Conservation (phyloP, 2,797 vertebrate species). For the Moxostoma hubbsi region DNA sequence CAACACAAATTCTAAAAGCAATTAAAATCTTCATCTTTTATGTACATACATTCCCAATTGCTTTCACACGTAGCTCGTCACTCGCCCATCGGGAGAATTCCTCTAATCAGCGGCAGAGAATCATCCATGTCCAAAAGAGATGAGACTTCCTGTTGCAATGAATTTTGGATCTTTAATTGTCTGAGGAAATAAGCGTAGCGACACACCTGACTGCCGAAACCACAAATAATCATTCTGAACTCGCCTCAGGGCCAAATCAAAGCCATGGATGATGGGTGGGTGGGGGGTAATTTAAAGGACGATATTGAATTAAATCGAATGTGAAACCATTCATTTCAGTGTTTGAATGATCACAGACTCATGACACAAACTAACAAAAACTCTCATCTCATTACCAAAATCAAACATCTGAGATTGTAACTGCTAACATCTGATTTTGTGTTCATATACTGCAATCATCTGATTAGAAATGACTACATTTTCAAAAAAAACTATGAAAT, state of each 20-base stretch:
- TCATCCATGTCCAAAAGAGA: slow-evolving; percentile 32
- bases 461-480: no score
- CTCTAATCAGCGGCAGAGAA: slow-evolving; percentile 37
- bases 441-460: background rate
- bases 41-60: slow-evolving; percentile 32
- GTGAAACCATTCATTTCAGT: slow-evolving; percentile 20
- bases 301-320: slow-evolving; percentile 55
- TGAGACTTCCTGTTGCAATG: slow-evolving; percentile 58
- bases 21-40: slow-evolving; percentile 45
- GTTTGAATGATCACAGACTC: slow-evolving; percentile 19
- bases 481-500: no score
- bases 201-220: slow-evolving; percentile 56
- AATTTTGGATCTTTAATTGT: slow-evolving; percentile 60
- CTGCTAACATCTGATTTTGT: background rate
- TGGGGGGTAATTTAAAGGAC: slow-evolving; percentile 38
- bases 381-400: background rate
- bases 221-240: slow-evolving; percentile 49
- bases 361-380: background rate
- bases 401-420: background rate
- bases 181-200: slow-evolving; percentile 56
- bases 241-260: slow-evolving; percentile 5
- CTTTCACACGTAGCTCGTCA: slow-evolving; percentile 23
- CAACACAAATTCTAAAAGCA: slow-evolving; percentile 41
- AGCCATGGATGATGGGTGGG: background rate
- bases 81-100: slow-evolving; percentile 31